Conservation (phyloP, 1,140 invertebrate genomes). For the Aphelenchoides besseyi region DNA sequence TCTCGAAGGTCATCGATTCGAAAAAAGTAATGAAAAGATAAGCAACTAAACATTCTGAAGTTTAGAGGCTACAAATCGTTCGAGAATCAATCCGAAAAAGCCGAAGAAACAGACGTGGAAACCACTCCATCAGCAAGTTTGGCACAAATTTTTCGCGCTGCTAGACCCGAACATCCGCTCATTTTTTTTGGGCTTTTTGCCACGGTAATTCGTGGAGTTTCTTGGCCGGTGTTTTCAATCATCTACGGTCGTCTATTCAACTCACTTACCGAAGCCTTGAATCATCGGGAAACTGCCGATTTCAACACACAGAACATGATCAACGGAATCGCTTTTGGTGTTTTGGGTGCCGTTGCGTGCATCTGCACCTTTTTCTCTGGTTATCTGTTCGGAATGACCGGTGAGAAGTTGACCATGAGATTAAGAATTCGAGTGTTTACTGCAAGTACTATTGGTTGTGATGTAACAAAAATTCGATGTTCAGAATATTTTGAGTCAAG, state of each 20-base stretch:
- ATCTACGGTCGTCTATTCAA: conserved; percentile 57
- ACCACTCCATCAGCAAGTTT: conserved; percentile 42
- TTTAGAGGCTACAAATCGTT: conserved; percentile 63
- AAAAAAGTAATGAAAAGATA: conserved; percentile 5
- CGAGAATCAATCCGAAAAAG: conserved; percentile 16
- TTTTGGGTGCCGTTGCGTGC: conserved; percentile 34
- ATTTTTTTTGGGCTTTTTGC: conserved; percentile 37
- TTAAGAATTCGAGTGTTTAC: conserved; percentile 32
- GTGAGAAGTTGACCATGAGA: conserved; percentile 43
- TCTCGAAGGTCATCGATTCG: not conserved
- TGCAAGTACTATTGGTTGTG: not conserved
- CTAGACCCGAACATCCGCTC: conserved; percentile 36
- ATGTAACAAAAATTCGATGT: conserved; percentile 16
- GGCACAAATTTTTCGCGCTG: conserved; percentile 48
- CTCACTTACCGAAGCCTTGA: conserved; percentile 33
- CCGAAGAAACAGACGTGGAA: conserved; percentile 50
- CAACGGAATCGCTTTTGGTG: conserved; percentile 34
- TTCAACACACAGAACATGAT: conserved; percentile 16
- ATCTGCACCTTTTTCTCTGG: conserved; percentile 50
- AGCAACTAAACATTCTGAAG: conserved; percentile 49
- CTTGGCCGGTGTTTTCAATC: conserved; percentile 58
- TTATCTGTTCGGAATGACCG: conserved; percentile 46
- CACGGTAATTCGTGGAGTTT: conserved; percentile 49
- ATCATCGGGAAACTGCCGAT: not conserved
- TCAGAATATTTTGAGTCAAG: conserved; percentile 65